Base-by-base conservation (phyloP, 2,888 invertebrate genomes). In the Syritta pipiens region DNA sequence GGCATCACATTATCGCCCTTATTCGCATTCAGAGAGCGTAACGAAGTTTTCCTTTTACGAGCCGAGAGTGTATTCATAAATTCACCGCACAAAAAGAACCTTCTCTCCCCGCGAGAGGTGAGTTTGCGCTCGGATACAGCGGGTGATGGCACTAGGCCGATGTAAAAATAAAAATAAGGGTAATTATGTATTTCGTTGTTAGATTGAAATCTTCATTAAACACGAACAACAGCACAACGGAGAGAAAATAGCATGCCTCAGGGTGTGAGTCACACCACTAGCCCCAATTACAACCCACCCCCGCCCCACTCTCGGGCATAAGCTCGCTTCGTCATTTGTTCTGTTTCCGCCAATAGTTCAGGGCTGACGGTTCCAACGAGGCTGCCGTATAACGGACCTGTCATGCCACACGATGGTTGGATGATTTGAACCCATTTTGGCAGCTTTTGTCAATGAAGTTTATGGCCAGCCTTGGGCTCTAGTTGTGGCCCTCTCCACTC, bases 391-490 rank as follows among this genome's bases (percentile, higher is more conserved):
- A 14, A 49, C 14, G 28, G 19, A 6, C 17, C 14, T 4, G 5
- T 4, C 5, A 5, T 19, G 19, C 3, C 1, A 17, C 5, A 35
- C 1, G 63, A 12, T 5, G n/a, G 30, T 12, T 40, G 32, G 19
- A 4, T 44, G 26, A 53, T 48, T 32, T 60, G 55, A 53, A 67
- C 77, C 55, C 65, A 60, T 72, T 76, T 67, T 65, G 71, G 19
- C 19, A 65, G 42, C n/a, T 71, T 71, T 71, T 77, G 60, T 77
- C 60, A 77, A 71, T 72, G 77, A 77, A 71, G 71, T 77, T 77
- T 72, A 65, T 67, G 71, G 49, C 65, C 71, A 77, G 65, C 77
- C 71, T 71, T 71, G 77, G 63, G 53, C 46, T 24, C 40, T 32
- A 40, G 35, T 20, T 71, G 30, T 28, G 10, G 22, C 35, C 17